These are phyloP conservation scores for Nomada fucata DNA, from an alignment of 2,888 invertebrate species.

Conservation along the genomic window DNA sequence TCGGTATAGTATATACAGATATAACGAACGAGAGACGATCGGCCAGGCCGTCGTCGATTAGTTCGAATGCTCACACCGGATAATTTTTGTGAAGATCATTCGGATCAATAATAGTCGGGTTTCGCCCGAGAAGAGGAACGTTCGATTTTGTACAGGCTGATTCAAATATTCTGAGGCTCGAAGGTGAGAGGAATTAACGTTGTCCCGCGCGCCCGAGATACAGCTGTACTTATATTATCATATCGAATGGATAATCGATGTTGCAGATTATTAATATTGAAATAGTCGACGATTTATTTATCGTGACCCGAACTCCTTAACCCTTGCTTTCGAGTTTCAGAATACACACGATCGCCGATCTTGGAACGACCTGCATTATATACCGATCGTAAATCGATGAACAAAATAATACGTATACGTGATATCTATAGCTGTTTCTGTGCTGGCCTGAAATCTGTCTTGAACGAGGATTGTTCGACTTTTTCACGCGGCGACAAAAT, in stretches of 20 bases:
- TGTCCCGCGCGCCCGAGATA: constrained; percentile 11
- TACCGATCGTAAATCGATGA: background rate
- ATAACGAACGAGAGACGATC: constrained; percentile 7
- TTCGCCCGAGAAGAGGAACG: constrained; percentile 11
- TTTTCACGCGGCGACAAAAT: constrained; percentile 59
- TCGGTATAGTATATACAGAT: constrained; percentile 24
- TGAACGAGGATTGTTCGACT: constrained; percentile 64
- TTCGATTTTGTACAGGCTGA: constrained; percentile 15
- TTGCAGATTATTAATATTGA: constrained; percentile 5
- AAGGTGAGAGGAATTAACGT: background rate
- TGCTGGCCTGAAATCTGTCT: constrained; percentile 52
- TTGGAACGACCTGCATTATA: background rate
- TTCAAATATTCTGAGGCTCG: background rate
- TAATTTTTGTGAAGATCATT: constrained; percentile 30
- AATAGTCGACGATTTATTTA: constrained; percentile 2
- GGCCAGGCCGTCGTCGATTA: constrained; percentile 7
- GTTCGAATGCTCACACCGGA: constrained; percentile 23
- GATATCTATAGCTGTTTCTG: constrained; percentile 42
- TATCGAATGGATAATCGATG: constrained; percentile 11
- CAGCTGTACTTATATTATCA: constrained; percentile 10
- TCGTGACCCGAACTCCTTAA: background rate
- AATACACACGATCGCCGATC: no score
- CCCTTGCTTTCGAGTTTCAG: background rate
- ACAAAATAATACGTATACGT: background rate
- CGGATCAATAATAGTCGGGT: constrained; percentile 23